Percentiles rank a stretch among this genome's conserved stretches.
These are phyloP conservation scores for Tubiluchus corallicola DNA, from an alignment of 2,888 invertebrate genomes.

Conservation along the genomic window DNA sequence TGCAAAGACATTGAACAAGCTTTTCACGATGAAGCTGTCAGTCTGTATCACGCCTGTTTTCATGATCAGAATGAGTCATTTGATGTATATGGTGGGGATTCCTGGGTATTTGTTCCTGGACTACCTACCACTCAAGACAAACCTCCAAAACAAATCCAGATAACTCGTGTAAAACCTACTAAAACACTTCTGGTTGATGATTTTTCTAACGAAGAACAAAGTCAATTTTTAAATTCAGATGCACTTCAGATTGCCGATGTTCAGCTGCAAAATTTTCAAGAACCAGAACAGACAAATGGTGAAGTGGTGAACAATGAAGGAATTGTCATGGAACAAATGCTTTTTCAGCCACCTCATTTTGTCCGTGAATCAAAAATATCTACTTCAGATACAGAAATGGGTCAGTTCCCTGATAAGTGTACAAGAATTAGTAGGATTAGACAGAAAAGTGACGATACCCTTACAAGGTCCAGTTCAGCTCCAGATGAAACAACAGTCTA, in stretches of 20 bases:
- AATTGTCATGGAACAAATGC: too few relatives aligned
- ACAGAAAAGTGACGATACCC: too few relatives aligned
- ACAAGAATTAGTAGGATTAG: not conserved
- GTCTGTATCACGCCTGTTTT: not conserved
- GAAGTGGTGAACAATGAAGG: not conserved
- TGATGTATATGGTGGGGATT: not conserved
- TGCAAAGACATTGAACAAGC: not conserved
- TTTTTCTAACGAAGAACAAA: not conserved
- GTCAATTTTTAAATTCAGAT: not conserved
- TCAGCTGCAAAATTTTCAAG: not conserved
- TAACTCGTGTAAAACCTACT: too few relatives aligned
- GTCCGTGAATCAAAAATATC: too few relatives aligned
- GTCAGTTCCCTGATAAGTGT: too few relatives aligned
- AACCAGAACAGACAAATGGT: not conserved
- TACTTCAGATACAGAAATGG: too few relatives aligned
- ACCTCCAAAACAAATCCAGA: too few relatives aligned
- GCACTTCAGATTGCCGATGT: not conserved
- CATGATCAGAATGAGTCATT: not conserved
- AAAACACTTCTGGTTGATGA: too few relatives aligned
- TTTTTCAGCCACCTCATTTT: too few relatives aligned
- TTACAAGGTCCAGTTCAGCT: too few relatives aligned
- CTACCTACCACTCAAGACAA: not conserved
- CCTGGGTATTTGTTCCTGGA: not conserved
- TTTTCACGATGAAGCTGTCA: not conserved
- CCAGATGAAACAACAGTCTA: not conserved